phyloP scores from a whole-genome alignment of 2,888 invertebrate species.

The Dexiosoma caninum region DNA sequence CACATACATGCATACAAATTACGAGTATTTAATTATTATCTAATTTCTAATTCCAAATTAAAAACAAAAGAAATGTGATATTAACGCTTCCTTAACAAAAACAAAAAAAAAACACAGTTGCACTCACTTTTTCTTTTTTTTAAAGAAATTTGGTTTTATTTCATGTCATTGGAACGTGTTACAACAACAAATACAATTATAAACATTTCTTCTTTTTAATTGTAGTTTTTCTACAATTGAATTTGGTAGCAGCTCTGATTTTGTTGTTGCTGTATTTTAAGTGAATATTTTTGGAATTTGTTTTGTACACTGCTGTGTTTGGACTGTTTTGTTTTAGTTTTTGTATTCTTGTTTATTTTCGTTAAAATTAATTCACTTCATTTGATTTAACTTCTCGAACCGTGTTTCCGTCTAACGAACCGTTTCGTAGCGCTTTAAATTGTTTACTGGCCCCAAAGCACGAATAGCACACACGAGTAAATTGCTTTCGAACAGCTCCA shows the following conservation, averaged over 20 bases:
- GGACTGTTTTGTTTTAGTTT: background rate
- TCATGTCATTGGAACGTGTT: constrained; percentile 13
- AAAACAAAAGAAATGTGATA: background rate
- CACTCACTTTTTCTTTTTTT: constrained; percentile 23
- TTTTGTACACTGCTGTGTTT: background rate
- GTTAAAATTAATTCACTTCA: background rate
- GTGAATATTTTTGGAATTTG: constrained; percentile 2
- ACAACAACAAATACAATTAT: constrained; percentile 6
- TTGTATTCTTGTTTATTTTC: constrained; percentile 21
- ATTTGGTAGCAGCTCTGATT: background rate
- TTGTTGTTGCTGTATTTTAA: background rate
- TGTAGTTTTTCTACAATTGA: background rate
- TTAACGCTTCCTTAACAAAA: constrained; percentile 10
- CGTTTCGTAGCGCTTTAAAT: constrained; percentile 70
- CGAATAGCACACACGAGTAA: constrained; percentile 62
- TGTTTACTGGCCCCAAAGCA: constrained; percentile 68
- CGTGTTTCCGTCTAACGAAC: constrained; percentile 61
- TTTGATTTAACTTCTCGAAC: background rate
- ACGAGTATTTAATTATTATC: background rate
- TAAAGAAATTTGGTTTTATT: background rate
- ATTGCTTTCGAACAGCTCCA: constrained; percentile 17
- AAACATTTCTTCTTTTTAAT: background rate
- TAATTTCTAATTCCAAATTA: background rate
- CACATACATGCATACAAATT: background rate
- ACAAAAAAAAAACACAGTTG: background rate